Conservation (phyloP, 2,797 vertebrate genomes). For the Xenops minutus region DNA sequence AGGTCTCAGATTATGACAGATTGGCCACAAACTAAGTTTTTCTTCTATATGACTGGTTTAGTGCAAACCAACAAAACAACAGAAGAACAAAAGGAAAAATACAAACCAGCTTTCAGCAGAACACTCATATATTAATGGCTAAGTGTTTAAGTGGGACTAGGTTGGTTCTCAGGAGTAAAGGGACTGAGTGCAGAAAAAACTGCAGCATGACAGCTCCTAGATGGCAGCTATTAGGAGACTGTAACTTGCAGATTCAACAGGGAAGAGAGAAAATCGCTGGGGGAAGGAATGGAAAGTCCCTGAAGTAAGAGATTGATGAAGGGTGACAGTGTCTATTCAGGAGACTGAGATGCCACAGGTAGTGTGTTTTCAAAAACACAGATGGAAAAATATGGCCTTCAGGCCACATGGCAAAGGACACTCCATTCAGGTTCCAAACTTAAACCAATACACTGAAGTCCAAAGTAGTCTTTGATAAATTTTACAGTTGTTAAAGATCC, state of each 20-base stretch:
- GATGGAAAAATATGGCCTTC: background rate
- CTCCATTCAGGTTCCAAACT: background rate
- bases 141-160: background rate
- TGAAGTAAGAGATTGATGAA: background rate
- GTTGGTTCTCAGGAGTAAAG: background rate
- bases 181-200: background rate
- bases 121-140: background rate
- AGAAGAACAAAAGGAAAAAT: background rate
- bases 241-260: background rate
- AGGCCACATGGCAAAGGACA: background rate
- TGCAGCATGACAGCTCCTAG: background rate
- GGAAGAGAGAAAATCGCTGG: background rate
- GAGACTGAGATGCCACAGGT: background rate
- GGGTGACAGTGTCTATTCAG: background rate
- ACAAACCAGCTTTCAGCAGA: background rate
- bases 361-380: background rate
- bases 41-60: background rate
- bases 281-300: background rate
- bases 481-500: background rate
- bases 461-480: background rate
- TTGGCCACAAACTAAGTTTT: background rate
- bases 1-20: background rate
- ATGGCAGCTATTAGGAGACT: background rate
- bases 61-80: background rate
- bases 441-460: background rate